Base-by-base conservation (phyloP, 53 echinoderm and acorn worm genomes). In the Actinopyga echinites region DNA sequence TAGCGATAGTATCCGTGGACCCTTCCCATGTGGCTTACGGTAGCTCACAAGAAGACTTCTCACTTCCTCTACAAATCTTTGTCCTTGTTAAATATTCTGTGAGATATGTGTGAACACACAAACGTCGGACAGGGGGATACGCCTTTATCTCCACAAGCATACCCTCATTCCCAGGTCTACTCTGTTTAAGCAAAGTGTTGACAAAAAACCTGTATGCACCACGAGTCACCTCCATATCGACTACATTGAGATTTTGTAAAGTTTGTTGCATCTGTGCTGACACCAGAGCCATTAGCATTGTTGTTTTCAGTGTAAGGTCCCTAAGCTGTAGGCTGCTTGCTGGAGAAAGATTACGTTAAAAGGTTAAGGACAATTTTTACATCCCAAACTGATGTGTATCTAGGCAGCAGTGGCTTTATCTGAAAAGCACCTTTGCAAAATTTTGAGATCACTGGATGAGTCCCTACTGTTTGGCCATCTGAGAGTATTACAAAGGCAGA, bases 311-410 rank as follows among this genome's bases (percentile, higher is more conserved):
- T 13, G 83, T 65, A 22, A 83, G 34, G 22, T 32, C 28, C 42
- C 36, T 36, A 3, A 68, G 35, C 1, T 19, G 1, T 24, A 68
- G 53, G 4, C 17, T 40, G 0, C 33, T 58, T 1, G 31, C 69
- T 21, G 67, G 83, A 25, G 83, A 21, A 26, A 63, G 64, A 8
- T 42, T 82, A 20, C 65, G 43, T 33, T 17, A 85, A 54, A n/a
- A 80, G 2, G 29, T 85, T 85, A 19, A 75, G 8, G 23, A 85
- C 86, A 17, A 77, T 77, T 24, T 58, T 85, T 10, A 85, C 85
- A 43, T 85, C 77, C 86, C 86, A 85, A 63, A 85, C 78, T 43
- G 58, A 31, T 5, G 30, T n/a, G 60, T 85, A 85, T 30, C 78
- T 57, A 34, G 86, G 78, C 20, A 29, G 15, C 6, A 82, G 65